phyloP scores from a whole-genome alignment of 1,140 invertebrate species.

The Aphelenchoides fujianensis region DNA sequence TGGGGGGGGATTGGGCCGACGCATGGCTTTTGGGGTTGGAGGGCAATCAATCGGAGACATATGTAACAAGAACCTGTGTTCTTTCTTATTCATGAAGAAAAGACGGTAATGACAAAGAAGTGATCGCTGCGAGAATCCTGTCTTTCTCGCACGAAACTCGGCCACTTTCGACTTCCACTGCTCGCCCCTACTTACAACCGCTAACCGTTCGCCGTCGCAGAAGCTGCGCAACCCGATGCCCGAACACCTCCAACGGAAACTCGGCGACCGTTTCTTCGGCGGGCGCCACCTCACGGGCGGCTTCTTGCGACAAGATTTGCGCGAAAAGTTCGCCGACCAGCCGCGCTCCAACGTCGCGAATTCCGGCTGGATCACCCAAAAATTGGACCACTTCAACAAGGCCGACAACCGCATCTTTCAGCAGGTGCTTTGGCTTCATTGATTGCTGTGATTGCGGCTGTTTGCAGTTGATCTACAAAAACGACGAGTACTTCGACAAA shows the following conservation, averaged over 20 bases:
- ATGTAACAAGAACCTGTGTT: too few species aligned
- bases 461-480: slow-evolving; percentile 67
- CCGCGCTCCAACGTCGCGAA: neutral
- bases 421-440: slow-evolving; percentile 23
- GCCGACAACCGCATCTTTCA: slow-evolving; percentile 29
- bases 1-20: too few species aligned
- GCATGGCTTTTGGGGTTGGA: too few species aligned
- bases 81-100: too few species aligned
- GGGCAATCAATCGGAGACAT: too few species aligned
- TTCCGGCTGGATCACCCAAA: slow-evolving; percentile 23
- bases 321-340: neutral
- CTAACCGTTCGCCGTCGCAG: too few species aligned
- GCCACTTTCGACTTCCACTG: too few species aligned
- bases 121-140: too few species aligned
- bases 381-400: slow-evolving; percentile 36
- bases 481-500: slow-evolving; percentile 72
- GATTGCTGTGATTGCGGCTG: slow-evolving; percentile 68
- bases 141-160: neutral
- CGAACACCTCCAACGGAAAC: neutral
- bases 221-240: neutral
- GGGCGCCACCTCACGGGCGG: neutral
- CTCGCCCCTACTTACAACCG: too few species aligned
- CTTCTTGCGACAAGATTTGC: neutral
- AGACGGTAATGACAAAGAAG: too few species aligned
- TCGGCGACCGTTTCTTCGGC: neutral